phyloP scores from a whole-genome alignment of 2,888 invertebrate species.

The Diabrotica balteata region DNA sequence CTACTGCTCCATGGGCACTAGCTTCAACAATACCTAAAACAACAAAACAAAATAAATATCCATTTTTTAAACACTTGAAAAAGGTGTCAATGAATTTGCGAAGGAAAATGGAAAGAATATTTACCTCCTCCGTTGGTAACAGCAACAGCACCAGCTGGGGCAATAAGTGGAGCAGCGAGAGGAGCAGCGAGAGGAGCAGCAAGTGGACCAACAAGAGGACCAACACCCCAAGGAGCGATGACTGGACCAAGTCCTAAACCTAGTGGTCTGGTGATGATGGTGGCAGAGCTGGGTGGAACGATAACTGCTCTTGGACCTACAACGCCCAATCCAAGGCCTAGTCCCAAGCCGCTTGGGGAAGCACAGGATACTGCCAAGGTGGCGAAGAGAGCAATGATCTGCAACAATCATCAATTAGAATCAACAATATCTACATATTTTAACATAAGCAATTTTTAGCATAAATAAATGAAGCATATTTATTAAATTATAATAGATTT shows the following conservation, averaged over 20 bases:
- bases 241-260: neutral
- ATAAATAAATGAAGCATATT: no score
- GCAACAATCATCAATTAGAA: no score
- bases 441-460: no score
- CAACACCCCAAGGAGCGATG: neutral
- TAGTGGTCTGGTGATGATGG: constrained; percentile 32
- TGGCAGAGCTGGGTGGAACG: constrained; percentile 31
- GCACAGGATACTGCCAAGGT: constrained; percentile 40
- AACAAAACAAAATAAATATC: neutral
- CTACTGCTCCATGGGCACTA: constrained; percentile 46
- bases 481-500: no score
- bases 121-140: constrained; percentile 42
- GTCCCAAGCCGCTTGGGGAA: constrained; percentile 37
- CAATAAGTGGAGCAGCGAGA: constrained; percentile 23
- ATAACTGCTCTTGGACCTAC: constrained; percentile 34
- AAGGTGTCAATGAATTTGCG: neutral
- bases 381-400: constrained; percentile 31
- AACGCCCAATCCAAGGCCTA: constrained; percentile 31
- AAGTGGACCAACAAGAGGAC: constrained; percentile 13
- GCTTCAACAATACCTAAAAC: constrained; percentile 37
- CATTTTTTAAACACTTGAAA: neutral
- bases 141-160: constrained; percentile 37
- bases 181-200: constrained; percentile 28
- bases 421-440: no score
- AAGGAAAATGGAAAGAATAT: neutral